Evolutionary conservation across 2,797 vertebrate species (phyloP).

Genomic region (Cichlasoma orientale): DNA sequence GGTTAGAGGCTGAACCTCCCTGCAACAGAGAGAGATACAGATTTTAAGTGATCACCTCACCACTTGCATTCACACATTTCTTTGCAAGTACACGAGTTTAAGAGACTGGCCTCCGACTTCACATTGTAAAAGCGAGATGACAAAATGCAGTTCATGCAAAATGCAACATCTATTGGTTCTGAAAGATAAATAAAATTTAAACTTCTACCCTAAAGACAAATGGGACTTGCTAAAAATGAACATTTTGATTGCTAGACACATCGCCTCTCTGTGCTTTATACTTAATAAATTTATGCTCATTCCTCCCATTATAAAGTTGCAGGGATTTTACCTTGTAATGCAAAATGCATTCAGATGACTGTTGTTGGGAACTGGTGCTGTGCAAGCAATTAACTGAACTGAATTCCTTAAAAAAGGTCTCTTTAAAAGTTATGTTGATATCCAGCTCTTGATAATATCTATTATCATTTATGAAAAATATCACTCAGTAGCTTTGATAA

Average conservation of each 20-base stretch:
- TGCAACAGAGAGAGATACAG: slow-evolving; percentile 33
- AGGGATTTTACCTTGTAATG: background rate
- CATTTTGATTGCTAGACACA: background rate
- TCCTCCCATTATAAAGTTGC: background rate
- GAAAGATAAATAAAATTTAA: too few species aligned
- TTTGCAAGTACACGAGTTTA: background rate
- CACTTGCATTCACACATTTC: background rate
- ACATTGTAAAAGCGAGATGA: background rate
- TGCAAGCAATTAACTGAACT: background rate
- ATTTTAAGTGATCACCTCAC: background rate
- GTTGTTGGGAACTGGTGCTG: background rate
- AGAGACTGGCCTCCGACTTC: background rate
- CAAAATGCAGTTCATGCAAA: background rate
- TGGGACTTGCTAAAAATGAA: too few species aligned
- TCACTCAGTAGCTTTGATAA: background rate
- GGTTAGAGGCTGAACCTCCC: slow-evolving; percentile 60
- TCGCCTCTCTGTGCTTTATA: background rate
- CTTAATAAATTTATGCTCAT: background rate
- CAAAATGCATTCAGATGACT: background rate
- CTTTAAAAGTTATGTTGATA: background rate
- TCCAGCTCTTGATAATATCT: background rate
- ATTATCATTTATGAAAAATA: background rate
- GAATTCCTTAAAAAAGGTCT: background rate
- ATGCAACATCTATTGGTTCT: too few species aligned
- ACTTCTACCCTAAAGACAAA: too few species aligned